Conservation (phyloP, 2,888 invertebrate genomes). For the Plusia festucae region DNA sequence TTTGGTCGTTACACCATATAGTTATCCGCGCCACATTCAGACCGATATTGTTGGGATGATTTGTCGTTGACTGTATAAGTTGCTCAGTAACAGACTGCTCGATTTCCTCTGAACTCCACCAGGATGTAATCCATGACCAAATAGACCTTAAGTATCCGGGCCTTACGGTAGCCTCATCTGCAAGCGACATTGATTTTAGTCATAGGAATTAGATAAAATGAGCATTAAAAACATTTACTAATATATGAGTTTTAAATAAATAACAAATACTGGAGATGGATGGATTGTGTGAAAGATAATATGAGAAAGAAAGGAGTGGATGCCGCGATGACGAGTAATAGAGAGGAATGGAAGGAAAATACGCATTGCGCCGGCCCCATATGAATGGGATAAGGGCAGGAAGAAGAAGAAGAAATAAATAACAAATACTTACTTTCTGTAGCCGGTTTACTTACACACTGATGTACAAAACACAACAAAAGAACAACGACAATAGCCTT, state of each 20-base stretch:
- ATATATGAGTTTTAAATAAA: no score
- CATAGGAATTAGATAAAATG: no score
- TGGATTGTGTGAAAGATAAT: no score
- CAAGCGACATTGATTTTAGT: slow-evolving; percentile 65
- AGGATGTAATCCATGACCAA: slow-evolving; percentile 85
- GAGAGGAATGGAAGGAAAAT: no score
- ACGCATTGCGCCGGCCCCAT: no score
- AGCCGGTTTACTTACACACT: slow-evolving; percentile 74
- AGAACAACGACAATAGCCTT: slow-evolving; percentile 67
- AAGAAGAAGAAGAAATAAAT: no score
- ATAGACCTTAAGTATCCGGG: slow-evolving; percentile 77
- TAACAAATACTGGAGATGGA: no score
- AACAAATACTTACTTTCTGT: slow-evolving; percentile 72
- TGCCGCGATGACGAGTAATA: no score
- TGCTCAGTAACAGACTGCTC: slow-evolving; percentile 66
- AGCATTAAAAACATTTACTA: no score
- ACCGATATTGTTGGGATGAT: slow-evolving; percentile 66
- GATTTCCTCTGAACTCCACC: slow-evolving; percentile 74
- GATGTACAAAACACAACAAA: slow-evolving; percentile 68
- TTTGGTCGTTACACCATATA: slow-evolving; percentile 86
- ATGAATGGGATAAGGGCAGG: no score
- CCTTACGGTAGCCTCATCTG: slow-evolving; percentile 75
- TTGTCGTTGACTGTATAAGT: slow-evolving; percentile 64
- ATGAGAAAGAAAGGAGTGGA: no score
- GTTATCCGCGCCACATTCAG: slow-evolving; percentile 78